Percentiles rank a stretch among this genome's conserved stretches.
These are phyloP conservation scores for Aplochiton taeniatus DNA, from an alignment of 2,797 vertebrate species.

Conservation along the genomic window DNA sequence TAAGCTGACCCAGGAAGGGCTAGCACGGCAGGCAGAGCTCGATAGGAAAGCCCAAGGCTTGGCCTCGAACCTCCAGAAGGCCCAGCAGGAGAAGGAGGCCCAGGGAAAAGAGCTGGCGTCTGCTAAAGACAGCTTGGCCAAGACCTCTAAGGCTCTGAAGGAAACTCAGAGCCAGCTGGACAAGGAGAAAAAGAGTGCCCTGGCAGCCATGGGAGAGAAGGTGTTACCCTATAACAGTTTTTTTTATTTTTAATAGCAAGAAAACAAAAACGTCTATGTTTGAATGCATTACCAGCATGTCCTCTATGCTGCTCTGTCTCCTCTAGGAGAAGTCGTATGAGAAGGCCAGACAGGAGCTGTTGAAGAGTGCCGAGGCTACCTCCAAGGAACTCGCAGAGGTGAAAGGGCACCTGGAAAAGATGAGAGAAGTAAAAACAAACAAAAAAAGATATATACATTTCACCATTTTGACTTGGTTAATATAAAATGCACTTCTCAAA, in stretches of 20 bases:
- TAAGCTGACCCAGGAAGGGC: constrained; percentile 78
- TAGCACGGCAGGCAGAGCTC: constrained; percentile 74
- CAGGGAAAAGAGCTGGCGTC: constrained; percentile 79
- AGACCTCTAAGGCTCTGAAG: constrained; percentile 81
- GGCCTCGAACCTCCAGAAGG: constrained; percentile 74
- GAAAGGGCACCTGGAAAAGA: constrained; percentile 82
- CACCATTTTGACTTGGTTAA: no score
- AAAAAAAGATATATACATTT: no score
- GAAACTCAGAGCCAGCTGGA: constrained; percentile 83
- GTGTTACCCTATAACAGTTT: constrained; percentile 52
- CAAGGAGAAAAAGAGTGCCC: constrained; percentile 83
- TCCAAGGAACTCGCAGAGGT: constrained; percentile 81
- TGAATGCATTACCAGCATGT: background rate
- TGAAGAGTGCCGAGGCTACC: constrained; percentile 76
- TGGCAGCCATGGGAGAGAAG: constrained; percentile 80
- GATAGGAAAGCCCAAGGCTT: constrained; percentile 76
- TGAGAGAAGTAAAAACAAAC: constrained; percentile 76
- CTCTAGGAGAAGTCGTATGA: constrained; percentile 86
- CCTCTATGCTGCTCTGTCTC: background rate
- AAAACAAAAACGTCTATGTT: no score
- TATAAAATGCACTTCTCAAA: no score
- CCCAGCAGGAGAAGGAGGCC: constrained; percentile 78
- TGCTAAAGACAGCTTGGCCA: constrained; percentile 78
- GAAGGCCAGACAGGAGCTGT: constrained; percentile 84
- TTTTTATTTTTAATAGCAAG: no score